Evolutionary conservation across 2,888 invertebrate species (phyloP).

Genomic region (Limnephilus rhombicus): DNA sequence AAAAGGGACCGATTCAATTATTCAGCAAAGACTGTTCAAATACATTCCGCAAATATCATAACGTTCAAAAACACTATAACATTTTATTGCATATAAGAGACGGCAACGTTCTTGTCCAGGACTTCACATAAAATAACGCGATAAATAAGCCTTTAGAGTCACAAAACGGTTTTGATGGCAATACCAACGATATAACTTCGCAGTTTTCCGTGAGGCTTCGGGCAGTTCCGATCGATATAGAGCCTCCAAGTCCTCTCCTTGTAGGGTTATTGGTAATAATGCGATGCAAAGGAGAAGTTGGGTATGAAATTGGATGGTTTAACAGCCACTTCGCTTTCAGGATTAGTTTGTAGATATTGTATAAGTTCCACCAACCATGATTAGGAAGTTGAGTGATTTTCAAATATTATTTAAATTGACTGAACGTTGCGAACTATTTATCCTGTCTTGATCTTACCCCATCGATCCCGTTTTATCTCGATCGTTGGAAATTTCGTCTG

Average conservation of each 20-base stretch:
- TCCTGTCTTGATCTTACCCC: too few species aligned
- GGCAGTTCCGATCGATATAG: constrained; percentile 23
- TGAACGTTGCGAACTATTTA: too few species aligned
- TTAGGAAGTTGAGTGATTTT: too few species aligned
- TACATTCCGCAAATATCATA: constrained; percentile 24
- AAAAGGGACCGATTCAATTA: not conserved
- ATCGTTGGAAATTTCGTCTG: too few species aligned
- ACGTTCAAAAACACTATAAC: not conserved
- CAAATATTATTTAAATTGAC: too few species aligned
- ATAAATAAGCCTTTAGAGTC: constrained; percentile 38
- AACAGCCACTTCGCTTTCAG: not conserved
- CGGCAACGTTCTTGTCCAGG: constrained; percentile 15
- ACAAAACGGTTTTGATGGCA: constrained; percentile 37
- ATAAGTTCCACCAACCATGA: too few species aligned
- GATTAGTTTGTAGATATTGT: too few species aligned
- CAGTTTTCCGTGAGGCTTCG: constrained; percentile 44
- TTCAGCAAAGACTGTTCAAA: not conserved
- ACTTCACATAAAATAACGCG: constrained; percentile 11
- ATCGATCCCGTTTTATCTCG: too few species aligned
- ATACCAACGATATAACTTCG: constrained; percentile 23
- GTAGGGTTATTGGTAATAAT: constrained; percentile 50
- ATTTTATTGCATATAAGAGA: constrained; percentile 28
- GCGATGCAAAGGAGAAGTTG: constrained; percentile 24
- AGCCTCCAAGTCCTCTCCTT: constrained; percentile 42
- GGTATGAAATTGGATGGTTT: not conserved